Conservation (phyloP, 2,888 invertebrate species). For the Sepioteuthis lessoniana region DNA sequence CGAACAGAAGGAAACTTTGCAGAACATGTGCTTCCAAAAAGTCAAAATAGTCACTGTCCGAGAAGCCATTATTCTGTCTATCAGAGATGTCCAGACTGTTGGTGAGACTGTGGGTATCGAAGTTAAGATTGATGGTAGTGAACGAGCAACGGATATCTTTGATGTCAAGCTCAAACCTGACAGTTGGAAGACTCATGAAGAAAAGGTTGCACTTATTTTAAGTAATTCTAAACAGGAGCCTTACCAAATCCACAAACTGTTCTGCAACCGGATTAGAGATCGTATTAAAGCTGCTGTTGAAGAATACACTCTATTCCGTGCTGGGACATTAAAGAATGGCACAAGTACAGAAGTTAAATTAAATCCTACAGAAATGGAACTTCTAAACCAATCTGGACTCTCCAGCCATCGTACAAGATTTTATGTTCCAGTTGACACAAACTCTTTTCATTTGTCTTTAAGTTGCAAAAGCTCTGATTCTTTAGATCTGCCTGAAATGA, state of each 20-base stretch:
- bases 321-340: constrained; percentile 34
- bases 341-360: background rate
- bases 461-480: background rate
- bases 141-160: constrained; percentile 57
- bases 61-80: constrained; percentile 61
- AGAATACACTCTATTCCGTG: constrained; percentile 49
- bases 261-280: constrained; percentile 54
- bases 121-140: constrained; percentile 51
- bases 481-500: background rate
- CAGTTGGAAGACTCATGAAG: constrained; percentile 66
- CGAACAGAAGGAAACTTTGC: constrained; percentile 59
- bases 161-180: constrained; percentile 56
- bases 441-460: background rate
- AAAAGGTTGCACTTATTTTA: constrained; percentile 60
- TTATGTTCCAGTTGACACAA: too few species aligned
- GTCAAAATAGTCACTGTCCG: constrained; percentile 66
- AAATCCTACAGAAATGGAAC: background rate
- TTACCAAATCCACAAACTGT: constrained; percentile 50
- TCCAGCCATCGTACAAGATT: background rate
- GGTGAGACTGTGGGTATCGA: constrained; percentile 54
- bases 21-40: constrained; percentile 61
- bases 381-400: background rate
- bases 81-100: constrained; percentile 52
- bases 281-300: constrained; percentile 49
- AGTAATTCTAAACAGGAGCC: constrained; percentile 49